Percentiles rank a stretch among this genome's conserved stretches.
phyloP scores from a whole-genome alignment of 2,888 invertebrate genomes.

The Phlogophora meticulosa region DNA sequence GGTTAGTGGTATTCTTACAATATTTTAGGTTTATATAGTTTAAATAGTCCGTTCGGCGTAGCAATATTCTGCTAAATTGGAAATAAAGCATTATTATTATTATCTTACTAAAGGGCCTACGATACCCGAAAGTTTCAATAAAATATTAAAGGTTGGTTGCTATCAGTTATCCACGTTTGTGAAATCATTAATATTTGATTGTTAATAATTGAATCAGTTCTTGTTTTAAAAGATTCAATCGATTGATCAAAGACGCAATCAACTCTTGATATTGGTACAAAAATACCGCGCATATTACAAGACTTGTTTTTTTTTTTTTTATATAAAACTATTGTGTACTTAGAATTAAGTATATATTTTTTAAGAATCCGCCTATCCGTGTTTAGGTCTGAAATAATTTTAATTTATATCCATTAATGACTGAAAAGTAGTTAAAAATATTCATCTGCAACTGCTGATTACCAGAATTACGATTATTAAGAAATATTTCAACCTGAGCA shows the following conservation, averaged over 20 bases:
- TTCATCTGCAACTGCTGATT: not conserved
- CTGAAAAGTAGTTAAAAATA: not conserved
- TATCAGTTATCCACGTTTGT: not conserved
- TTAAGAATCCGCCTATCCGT: slow-evolving; percentile 39
- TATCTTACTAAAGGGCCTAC: too few species aligned
- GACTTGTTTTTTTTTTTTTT: slow-evolving; percentile 11
- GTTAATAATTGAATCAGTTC: too few species aligned
- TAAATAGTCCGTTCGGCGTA: too few species aligned
- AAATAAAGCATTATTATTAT: too few species aligned
- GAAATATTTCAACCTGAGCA: not conserved
- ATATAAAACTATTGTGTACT: slow-evolving; percentile 21
- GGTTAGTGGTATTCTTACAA: too few species aligned
- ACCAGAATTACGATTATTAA: not conserved
- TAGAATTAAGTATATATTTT: slow-evolving; percentile 27
- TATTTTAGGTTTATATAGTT: too few species aligned
- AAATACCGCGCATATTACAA: slow-evolving; percentile 33
- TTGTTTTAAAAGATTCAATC: not conserved
- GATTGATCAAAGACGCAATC: slow-evolving; percentile 15
- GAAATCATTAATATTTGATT: not conserved
- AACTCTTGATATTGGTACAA: slow-evolving; percentile 20
- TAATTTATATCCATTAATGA: slow-evolving; percentile 10
- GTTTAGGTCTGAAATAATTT: slow-evolving; percentile 39
- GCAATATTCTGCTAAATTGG: too few species aligned
- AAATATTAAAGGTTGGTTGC: slow-evolving; percentile 20
- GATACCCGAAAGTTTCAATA: not conserved